Conservation (phyloP, 1,140 invertebrate genomes). For the Parasteatoda tepidariorum region DNA sequence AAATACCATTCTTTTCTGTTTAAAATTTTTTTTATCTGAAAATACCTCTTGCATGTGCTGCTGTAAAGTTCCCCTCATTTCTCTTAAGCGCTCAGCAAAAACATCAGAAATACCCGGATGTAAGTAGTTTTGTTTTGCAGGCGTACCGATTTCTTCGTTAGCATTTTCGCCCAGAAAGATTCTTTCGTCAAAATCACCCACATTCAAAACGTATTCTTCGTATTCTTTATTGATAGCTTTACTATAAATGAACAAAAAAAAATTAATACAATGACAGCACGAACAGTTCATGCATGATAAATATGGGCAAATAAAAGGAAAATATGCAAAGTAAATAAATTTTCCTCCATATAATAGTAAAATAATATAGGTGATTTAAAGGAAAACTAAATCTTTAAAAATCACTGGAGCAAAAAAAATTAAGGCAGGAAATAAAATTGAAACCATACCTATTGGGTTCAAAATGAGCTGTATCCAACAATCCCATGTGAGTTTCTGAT, state of each 20-base stretch:
- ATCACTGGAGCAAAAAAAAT: too few relatives aligned
- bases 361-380: too few relatives aligned
- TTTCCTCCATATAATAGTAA: too few relatives aligned
- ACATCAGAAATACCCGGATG: constrained; percentile 29
- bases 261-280: too few relatives aligned
- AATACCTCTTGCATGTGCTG: constrained; percentile 69
- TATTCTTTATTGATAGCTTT: constrained; percentile 89
- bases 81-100: constrained; percentile 20
- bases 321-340: too few relatives aligned
- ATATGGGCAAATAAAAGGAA: too few relatives aligned
- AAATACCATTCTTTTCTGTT: too few relatives aligned
- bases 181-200: constrained; percentile 96
- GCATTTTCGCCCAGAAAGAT: constrained; percentile 83
- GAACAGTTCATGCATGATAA: too few relatives aligned
- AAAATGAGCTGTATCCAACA: constrained; percentile 69
- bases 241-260: constrained; percentile 69
- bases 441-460: constrained; percentile 70
- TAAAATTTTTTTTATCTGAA: too few relatives aligned
- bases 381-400: too few relatives aligned
- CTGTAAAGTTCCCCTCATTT: constrained; percentile 64
- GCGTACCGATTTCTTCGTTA: constrained; percentile 79
- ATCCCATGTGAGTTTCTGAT: constrained; percentile 66
- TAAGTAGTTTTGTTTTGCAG: constrained; percentile 64
- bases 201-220: constrained; percentile 89
- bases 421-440: too few relatives aligned